Evolutionary conservation across 2,888 invertebrate genomes (phyloP).

Genomic region (Drosophila testacea): DNA sequence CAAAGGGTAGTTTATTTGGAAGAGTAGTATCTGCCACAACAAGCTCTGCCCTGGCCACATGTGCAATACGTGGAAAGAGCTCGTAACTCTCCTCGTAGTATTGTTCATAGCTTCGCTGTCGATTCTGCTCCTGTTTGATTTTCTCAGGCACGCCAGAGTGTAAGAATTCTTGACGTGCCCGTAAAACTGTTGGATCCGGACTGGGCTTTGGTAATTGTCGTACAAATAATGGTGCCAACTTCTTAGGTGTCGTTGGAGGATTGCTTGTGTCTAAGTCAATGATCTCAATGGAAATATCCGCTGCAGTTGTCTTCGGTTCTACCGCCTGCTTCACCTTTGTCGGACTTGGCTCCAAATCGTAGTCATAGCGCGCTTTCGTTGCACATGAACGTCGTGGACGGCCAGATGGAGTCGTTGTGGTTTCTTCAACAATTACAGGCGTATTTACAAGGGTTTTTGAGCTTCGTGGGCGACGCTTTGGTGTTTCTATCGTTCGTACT

Average conservation of each 20-base stretch:
- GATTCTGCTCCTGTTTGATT: constrained; percentile 86
- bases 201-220: constrained; percentile 86
- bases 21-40: not conserved
- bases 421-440: constrained; percentile 10
- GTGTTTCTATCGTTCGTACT: constrained; percentile 33
- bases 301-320: constrained; percentile 10
- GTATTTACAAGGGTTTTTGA: constrained; percentile 17
- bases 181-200: constrained; percentile 87
- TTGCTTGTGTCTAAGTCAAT: constrained; percentile 80
- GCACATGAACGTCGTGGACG: constrained; percentile 82
- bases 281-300: constrained; percentile 54
- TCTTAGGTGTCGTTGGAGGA: constrained; percentile 81
- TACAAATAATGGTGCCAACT: constrained; percentile 90
- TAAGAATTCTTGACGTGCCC: constrained; percentile 90
- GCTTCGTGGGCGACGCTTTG: constrained; percentile 49
- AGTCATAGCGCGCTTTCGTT: constrained; percentile 82
- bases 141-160: constrained; percentile 90
- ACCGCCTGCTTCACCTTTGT: constrained; percentile 49
- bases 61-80: constrained; percentile 88
- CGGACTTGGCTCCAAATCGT: constrained; percentile 76
- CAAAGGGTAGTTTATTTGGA: not conserved
- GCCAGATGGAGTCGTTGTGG: constrained; percentile 58
- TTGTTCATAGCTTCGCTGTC: constrained; percentile 72
- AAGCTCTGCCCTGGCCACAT: constrained; percentile 84
- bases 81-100: constrained; percentile 81